Evolutionary conservation across 2,113 vertebrate species (phyloP), one percentile per base, ranked within the genome.

Genomic region (Phyllopteryx taeniolatus): DNA sequence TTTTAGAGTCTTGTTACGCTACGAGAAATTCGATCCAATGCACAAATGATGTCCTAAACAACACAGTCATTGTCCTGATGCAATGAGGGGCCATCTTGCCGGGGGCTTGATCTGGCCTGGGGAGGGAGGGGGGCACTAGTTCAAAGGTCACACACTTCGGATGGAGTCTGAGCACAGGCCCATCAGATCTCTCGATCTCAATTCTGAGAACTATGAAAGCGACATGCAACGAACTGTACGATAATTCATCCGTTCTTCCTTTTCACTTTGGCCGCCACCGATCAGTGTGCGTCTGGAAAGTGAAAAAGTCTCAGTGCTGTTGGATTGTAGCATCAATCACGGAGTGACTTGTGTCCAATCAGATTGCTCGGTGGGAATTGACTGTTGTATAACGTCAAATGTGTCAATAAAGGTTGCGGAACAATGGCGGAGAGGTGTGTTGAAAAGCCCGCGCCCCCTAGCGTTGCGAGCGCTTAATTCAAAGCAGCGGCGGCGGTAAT

Each of bases 11-110:
- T 80, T 86, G 12, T 64, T 70, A 51, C 72, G 70, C 62, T 65
- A 75, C 43, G 68, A 74, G 83, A 91, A 85, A 86, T 80, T 74
- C 77, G 89, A 86, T 74, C 77, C 78, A 75, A 81, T 60, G 65
- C 79, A 85, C 79, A 90, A 90, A 86, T 84, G 72, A 67, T 83
- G 70, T 87, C 68, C 75, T 65, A 83, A 75, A 92, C 92, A 92
- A 90, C 72, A 79, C 74, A 49, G 76, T 86, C 83, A 90, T 89
- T 93, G 91, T 92, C 78, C 85, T 84, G 68, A 35, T 67, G 71
- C 68, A 71, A 73, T 63, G 67, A 67, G 64, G 69, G 75, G 81
- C 82, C 87, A 85, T 87, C 85, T 87, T 79, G 88, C 84, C 85
- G 75, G 65, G 49, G 79, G 88, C 87, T 76, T 86, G 79, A 87